phyloP scores from a whole-genome alignment of 2,113 vertebrate genomes.

The Sphyrna mokarran region DNA sequence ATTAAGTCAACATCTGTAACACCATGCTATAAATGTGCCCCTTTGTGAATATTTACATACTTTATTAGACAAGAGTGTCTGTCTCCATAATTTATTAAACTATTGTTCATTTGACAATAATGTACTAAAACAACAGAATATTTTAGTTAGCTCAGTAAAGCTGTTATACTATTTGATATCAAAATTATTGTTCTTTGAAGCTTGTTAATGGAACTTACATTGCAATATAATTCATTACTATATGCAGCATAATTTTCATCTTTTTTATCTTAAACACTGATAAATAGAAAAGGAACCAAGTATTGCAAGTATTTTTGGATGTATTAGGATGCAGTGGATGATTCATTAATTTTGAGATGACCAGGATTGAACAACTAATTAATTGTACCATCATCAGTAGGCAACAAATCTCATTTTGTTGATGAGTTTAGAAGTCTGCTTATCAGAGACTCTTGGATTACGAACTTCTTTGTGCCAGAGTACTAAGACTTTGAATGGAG shows the following conservation, averaged over 20 bases:
- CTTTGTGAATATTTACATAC: conserved; percentile 28
- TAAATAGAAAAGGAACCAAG: background rate
- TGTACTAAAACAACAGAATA: conserved; percentile 9
- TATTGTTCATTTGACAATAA: conserved; percentile 27
- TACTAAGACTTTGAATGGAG: background rate
- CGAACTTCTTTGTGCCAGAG: background rate
- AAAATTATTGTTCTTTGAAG: background rate
- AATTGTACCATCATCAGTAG: background rate
- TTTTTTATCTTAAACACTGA: background rate
- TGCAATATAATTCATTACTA: background rate
- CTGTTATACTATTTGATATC: background rate
- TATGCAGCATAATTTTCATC: background rate
- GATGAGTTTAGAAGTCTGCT: background rate
- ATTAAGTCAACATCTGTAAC: conserved; percentile 27
- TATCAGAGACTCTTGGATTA: background rate
- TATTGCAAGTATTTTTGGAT: background rate
- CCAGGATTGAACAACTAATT: conserved; percentile 29
- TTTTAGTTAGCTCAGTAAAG: conserved; percentile 2
- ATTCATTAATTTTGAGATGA: background rate
- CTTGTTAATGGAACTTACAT: conserved; percentile 13
- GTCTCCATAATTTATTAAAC: conserved; percentile 23
- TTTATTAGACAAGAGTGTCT: conserved; percentile 1
- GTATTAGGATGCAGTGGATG: conserved; percentile 2
- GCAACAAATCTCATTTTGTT: background rate
- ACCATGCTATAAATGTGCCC: conserved; percentile 9